Evolutionary conservation across 2,888 invertebrate genomes (phyloP), one percentile per base, ranked within the genome.

Genomic region (Oxycera nigricornis): DNA sequence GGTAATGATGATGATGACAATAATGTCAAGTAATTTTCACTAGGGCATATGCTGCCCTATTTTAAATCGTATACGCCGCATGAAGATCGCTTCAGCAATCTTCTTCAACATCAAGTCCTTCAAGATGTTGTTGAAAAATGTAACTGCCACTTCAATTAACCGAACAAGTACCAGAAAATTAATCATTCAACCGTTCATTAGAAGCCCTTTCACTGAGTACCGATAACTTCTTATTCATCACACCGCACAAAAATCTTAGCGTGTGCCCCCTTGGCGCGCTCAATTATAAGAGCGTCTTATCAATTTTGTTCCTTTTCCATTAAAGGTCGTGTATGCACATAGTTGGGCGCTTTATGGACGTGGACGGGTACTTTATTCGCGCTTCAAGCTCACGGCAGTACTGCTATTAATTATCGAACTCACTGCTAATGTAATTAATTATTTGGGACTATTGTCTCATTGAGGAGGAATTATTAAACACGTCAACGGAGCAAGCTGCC

Each of bases 121-220:
- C 2, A 17, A 20, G 65, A 41, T 39, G 9, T 65, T 17, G 24
- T 65, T 22, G 6, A 68, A 17, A 68, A 68, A 50, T 50, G 26
- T 55, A 31, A 52, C 55, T n/a, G 55, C 70, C 31, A 52, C 55
- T 31, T 70, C 55, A 70, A 70, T 70, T 70, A 52, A 70, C 70
- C 70, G 70, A 52, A 30, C 31, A 70, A 70, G 55, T 52, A 24
- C 52, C 31, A 31, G 30, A 22, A 52, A 70, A 70, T 70, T 70
- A 70, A 70, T 70, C 70, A 70, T 70, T 70, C 70, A 70, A 31
- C 55, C 70, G 55, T 70, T 70, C 70, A 70, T 70, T 70, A 70
- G 22, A 52, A 70, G 52, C 31, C 70, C 52, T 70, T 70, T 52
- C 55, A 70, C 31, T 30, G 52, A 31, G 26, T 31, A n/a, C 52